Conservation (phyloP, 2,113 vertebrate genomes). For the Tenrec ecaudatus region DNA sequence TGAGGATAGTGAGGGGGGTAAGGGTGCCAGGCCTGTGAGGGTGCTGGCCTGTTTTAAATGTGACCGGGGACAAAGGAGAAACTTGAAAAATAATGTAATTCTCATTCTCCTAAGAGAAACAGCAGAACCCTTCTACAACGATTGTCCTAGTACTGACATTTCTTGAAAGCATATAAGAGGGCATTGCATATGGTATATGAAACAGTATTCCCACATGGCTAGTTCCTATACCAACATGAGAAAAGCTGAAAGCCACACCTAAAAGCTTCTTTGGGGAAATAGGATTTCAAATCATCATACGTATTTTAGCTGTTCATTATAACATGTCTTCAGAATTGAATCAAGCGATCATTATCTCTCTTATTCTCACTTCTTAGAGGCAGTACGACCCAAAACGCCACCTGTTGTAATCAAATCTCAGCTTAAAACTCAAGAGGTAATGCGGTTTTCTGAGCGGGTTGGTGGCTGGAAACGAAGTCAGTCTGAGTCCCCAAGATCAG, state of each 20-base stretch:
- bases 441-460: conserved; percentile 69
- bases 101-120: conserved; percentile 23
- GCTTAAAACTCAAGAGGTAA: conserved; percentile 92
- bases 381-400: conserved; percentile 94
- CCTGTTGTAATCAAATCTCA: conserved; percentile 92
- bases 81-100: conserved; percentile 20
- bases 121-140: not conserved
- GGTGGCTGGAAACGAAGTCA: conserved; percentile 66
- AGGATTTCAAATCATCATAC: conserved; percentile 26
- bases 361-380: conserved; percentile 86
- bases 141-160: conserved; percentile 12
- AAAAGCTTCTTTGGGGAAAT: conserved; percentile 58
- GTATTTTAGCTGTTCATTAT: conserved; percentile 67
- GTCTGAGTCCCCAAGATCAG: conserved; percentile 62
- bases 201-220: conserved; percentile 27
- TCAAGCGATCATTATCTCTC: conserved; percentile 77
- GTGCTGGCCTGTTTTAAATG: not conserved
- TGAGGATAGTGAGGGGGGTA: not conserved
- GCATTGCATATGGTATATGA: conserved; percentile 17
- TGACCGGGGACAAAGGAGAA: not conserved
- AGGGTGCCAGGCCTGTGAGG: not conserved
- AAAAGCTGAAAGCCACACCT: conserved; percentile 41
- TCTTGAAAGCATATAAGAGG: conserved; percentile 16
- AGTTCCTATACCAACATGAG: conserved; percentile 14
- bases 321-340: conserved; percentile 69